Base-by-base conservation (phyloP, 2,113 vertebrate genomes). In the Lycaon pictus region DNA sequence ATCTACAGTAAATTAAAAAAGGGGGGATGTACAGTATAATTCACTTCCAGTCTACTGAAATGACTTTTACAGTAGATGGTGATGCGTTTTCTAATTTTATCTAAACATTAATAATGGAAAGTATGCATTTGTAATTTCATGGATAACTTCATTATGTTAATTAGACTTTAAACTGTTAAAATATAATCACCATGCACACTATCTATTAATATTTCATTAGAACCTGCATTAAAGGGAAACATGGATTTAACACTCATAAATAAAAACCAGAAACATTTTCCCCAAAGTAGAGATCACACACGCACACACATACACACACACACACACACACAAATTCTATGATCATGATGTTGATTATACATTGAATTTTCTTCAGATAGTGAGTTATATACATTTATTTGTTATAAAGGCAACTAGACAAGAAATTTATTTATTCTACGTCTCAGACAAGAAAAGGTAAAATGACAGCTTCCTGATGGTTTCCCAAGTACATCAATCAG, bases 371-470 rank as follows among this genome's bases (percentile, higher is more conserved):
- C 67, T 95, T 11, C 32, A 96, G 25, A 71, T 15, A 37, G 1
- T 53, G 29, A 25, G 11, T 94, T 69, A 71, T 5, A n/a, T 56
- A 63, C 7, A n/a, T 32, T 62, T 37, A n/a, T 32, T 62, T 37
- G 3, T n/a, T 74, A 62, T 58, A 23, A 97, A 84, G 13, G 8
- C 43, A 67, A 67, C 1, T 8, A 88, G 15, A n/a, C n/a, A n/a
- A n/a, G n/a, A n/a, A n/a, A n/a, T n/a, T n/a, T 58, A 86, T 93
- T 93, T 93, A 85, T 85, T 91, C 22, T 93, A 72, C 27, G n/a
- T 83, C 5, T 63, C 51, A 90, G 69, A 65, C 0, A 94, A 76
- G n/a, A 79, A 55, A 88, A 76, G 5, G 25, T 27, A 16, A 88
- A 63, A 32, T 51, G 32, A 85, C 37, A 67, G 29, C 3, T 7